Percentiles rank a stretch among this genome's conserved stretches.
Conservation (phyloP, 2,113 vertebrate genomes). For the Machaerirhynchus nigripectus region DNA sequence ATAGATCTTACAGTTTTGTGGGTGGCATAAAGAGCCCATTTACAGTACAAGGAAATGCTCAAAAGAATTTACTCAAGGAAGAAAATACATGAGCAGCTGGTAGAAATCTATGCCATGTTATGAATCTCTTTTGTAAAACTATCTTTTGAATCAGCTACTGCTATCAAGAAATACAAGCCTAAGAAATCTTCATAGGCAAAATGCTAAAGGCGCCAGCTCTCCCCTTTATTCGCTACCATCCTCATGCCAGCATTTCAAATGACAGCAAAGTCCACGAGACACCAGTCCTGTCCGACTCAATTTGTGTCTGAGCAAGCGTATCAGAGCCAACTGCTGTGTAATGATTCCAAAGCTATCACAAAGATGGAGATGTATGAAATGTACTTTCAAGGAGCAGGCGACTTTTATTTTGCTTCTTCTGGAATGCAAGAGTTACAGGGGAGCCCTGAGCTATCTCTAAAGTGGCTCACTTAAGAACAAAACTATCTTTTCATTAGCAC, state of each 20-base stretch:
- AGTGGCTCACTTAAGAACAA: background rate
- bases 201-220: conserved; percentile 41
- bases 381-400: background rate
- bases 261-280: conserved; percentile 79
- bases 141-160: background rate
- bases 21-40: background rate
- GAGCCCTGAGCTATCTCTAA: background rate
- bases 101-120: conserved; percentile 6
- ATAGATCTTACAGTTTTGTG: background rate
- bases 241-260: conserved; percentile 78
- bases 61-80: conserved; percentile 15
- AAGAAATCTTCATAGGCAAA: conserved; percentile 21
- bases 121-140: conserved; percentile 17
- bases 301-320: conserved; percentile 77
- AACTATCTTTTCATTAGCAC: background rate
- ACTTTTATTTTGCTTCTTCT: background rate
- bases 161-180: conserved; percentile 37
- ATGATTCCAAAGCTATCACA: conserved; percentile 47
- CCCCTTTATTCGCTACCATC: conserved; percentile 30
- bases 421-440: background rate
- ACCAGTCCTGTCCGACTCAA: conserved; percentile 81
- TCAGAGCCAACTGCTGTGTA: conserved; percentile 78
- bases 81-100: conserved; percentile 12
- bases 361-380: conserved; percentile 49
- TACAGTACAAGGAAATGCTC: background rate